Evolutionary conservation across 2,113 vertebrate genomes (phyloP).

Genomic region (Daboia siamensis): DNA sequence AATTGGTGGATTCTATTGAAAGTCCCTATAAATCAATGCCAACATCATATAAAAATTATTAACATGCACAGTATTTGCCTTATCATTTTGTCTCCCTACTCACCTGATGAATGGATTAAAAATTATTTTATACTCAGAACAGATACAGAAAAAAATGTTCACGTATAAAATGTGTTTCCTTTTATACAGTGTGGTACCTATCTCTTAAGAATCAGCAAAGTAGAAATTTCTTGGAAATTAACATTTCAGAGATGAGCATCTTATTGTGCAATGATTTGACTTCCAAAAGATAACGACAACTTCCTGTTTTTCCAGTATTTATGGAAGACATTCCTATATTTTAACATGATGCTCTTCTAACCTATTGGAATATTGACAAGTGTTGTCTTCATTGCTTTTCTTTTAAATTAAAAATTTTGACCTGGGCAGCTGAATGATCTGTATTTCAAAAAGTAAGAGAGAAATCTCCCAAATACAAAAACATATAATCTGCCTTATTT

Average conservation of each 20-base stretch:
- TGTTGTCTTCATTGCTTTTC: background rate
- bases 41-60: conserved; percentile 22
- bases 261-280: conserved; percentile 29
- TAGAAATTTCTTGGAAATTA: conserved; percentile 14
- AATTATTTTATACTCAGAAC: conserved; percentile 33
- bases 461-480: conserved; percentile 36
- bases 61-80: conserved; percentile 33
- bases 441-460: conserved; percentile 24
- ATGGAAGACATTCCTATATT: background rate
- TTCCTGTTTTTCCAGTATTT: conserved; percentile 44
- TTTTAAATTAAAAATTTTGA: conserved; percentile 33
- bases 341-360: conserved; percentile 28
- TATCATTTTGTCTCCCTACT: background rate
- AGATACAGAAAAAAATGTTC: conserved; percentile 5
- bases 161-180: conserved; percentile 5
- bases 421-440: conserved; percentile 31
- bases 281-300: conserved; percentile 25
- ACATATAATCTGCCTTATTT: conserved; percentile 58
- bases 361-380: background rate
- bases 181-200: conserved; percentile 29
- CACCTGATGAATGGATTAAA: conserved; percentile 30
- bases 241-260: background rate
- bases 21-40: conserved; percentile 11
- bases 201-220: conserved; percentile 7
- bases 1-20: conserved; percentile 21